These are phyloP conservation scores for Danio albolineatus DNA, from an alignment of 2,797 vertebrate species.

Conservation along the genomic window DNA sequence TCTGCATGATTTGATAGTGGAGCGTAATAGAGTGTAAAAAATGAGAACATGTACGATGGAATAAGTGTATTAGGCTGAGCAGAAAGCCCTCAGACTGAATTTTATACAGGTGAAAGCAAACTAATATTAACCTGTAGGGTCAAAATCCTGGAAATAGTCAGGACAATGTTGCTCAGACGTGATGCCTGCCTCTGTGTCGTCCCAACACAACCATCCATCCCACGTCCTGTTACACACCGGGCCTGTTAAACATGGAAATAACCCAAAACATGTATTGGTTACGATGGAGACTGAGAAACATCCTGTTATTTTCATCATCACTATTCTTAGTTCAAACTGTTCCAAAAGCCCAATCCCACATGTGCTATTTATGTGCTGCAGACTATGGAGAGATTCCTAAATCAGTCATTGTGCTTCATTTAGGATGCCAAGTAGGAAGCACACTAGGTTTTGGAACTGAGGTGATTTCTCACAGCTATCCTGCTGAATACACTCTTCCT, in stretches of 20 bases:
- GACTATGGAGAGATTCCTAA: background rate
- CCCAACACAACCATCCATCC: conserved; percentile 99
- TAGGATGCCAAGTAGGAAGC: background rate
- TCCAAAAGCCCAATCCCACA: background rate
- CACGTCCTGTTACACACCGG: conserved; percentile 93
- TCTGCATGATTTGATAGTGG: conserved; percentile 12
- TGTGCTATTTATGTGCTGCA: background rate
- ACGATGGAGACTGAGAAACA: conserved; percentile 21
- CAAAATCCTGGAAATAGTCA: conserved; percentile 97
- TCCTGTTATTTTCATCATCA: conserved; percentile 27
- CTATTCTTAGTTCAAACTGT: conserved; percentile 12
- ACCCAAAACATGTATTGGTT: conserved; percentile 1
- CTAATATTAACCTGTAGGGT: conserved; percentile 86
- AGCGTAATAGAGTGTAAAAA: background rate
- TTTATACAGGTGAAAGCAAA: background rate
- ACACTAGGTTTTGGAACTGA: conserved; percentile 7
- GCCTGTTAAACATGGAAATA: conserved; percentile 65
- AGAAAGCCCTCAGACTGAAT: background rate
- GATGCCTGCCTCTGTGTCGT: conserved; percentile 83
- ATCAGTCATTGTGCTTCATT: background rate
- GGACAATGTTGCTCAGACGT: conserved; percentile 90
- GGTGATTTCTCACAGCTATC: conserved; percentile 3
- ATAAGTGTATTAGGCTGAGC: background rate
- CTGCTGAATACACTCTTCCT: conserved; percentile 5
- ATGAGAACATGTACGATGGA: background rate